Percentiles rank a stretch among this genome's conserved stretches.
phyloP scores from a whole-genome alignment of 2,113 vertebrate genomes.

The Paramormyrops kingsleyae region DNA sequence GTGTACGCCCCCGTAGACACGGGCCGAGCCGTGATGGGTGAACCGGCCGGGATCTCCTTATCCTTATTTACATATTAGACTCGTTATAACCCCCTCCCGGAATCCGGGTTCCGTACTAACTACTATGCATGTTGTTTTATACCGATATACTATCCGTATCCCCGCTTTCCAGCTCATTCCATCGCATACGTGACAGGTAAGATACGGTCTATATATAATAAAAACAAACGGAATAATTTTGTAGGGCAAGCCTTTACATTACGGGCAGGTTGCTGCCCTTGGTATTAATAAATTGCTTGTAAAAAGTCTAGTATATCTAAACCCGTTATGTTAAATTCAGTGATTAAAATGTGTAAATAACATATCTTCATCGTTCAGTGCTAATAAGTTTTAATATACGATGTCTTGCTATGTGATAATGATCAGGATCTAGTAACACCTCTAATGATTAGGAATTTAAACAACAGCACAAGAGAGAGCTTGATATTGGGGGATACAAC shows the following conservation, averaged over 20 bases:
- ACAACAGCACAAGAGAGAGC: not conserved
- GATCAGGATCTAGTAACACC: not conserved
- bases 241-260: not conserved
- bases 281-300: not conserved
- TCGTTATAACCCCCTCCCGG: not conserved
- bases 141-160: not conserved
- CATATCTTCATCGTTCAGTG: not conserved
- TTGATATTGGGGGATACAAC: not conserved
- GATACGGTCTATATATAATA: not conserved
- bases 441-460: not conserved
- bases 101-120: not conserved
- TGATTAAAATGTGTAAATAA: not conserved
- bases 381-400: not conserved
- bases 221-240: not conserved
- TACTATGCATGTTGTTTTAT: not conserved
- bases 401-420: not conserved
- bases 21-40: not conserved
- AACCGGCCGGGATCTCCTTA: not conserved
- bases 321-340: not conserved
- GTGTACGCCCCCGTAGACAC: not conserved
- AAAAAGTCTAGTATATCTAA: not conserved
- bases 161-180: not conserved
- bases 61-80: not conserved
- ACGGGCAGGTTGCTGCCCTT: not conserved
- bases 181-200: not conserved